Evolutionary conservation across 2,888 invertebrate genomes (phyloP).

Genomic region (Cosmia trapezina): DNA sequence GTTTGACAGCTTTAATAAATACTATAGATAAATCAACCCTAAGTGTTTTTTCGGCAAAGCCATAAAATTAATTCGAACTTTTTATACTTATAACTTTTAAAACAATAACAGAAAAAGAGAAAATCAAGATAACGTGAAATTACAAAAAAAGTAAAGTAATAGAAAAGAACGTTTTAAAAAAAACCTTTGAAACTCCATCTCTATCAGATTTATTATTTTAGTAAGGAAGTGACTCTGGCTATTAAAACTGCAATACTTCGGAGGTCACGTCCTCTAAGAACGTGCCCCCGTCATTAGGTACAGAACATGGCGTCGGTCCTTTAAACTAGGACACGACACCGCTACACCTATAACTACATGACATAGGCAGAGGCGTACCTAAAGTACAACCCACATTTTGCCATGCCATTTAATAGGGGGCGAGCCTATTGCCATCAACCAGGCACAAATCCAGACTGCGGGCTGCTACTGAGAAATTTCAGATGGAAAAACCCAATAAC

Average conservation of each 20-base stretch:
- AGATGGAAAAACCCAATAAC: too few relatives aligned
- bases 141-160: not conserved
- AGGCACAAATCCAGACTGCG: too few relatives aligned
- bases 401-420: too few relatives aligned
- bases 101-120: too few relatives aligned
- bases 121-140: not conserved
- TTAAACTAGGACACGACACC: slow-evolving; percentile 19
- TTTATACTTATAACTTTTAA: too few relatives aligned
- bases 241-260: slow-evolving; percentile 24
- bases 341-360: not conserved
- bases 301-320: slow-evolving; percentile 18
- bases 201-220: not conserved
- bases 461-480: too few relatives aligned
- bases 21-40: too few relatives aligned
- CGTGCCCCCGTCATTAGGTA: slow-evolving; percentile 35
- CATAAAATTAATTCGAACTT: too few relatives aligned
- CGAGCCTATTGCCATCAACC: too few relatives aligned
- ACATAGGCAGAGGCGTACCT: not conserved
- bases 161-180: not conserved
- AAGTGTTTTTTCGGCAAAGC: too few relatives aligned
- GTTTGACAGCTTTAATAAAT: too few relatives aligned
- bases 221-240: not conserved
- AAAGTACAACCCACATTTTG: too few relatives aligned
- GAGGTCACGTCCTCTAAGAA: slow-evolving; percentile 29
- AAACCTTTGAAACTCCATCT: not conserved